Evolutionary conservation across 1,140 invertebrate species (phyloP), one percentile per base, ranked within the genome.

Genomic region (Magallana gigas): DNA sequence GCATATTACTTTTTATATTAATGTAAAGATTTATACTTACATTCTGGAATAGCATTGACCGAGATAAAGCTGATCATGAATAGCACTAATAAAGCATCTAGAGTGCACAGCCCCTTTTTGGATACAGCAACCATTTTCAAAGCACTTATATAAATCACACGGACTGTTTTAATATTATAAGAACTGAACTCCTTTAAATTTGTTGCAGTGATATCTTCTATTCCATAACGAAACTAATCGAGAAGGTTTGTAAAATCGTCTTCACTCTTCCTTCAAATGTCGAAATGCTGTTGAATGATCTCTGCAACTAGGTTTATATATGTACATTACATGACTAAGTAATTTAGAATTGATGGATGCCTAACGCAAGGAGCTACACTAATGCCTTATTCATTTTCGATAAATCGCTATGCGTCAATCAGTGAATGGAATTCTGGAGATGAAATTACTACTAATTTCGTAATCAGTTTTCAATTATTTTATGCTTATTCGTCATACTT

Each of bases 371-470:
- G 68, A 76, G 68, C 23, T 76, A 36, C 68, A 76, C 68, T 76
- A 76, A 76, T 23, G 18, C 18, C 68, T 76, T 76, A 76, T 76
- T 76, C 23, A 76, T 76, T 76, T 76, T 76, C 60, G 60, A 64
- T 64, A 64, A 64, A 64, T 64, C 18, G 60, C 16, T 64, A 16
- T 76, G 8, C 36, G 23, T 76, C 68, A 76, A 76, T 76, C 68
- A 76, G 23, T 76, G 68, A 76, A 76, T 76, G 68, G 68, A 76
- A 76, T 76, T 29, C 68, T 76, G 23, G 23, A 18, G 68, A 76
- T 18, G 36, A 29, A 76, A 9, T 2, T 76, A 76, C 68, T 76
- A 76, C 68, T 36, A 12, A 76, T 76, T 76, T 76, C 36, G 68
- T 76, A 76, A 76, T 76, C 68, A 76, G 8, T 76, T 76, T 76